A percentile compares a stretch with the other conserved stretches of the same genome.
Evolutionary conservation across 2,888 invertebrate genomes (phyloP).

Genomic region (Dermolepida albohirtum): DNA sequence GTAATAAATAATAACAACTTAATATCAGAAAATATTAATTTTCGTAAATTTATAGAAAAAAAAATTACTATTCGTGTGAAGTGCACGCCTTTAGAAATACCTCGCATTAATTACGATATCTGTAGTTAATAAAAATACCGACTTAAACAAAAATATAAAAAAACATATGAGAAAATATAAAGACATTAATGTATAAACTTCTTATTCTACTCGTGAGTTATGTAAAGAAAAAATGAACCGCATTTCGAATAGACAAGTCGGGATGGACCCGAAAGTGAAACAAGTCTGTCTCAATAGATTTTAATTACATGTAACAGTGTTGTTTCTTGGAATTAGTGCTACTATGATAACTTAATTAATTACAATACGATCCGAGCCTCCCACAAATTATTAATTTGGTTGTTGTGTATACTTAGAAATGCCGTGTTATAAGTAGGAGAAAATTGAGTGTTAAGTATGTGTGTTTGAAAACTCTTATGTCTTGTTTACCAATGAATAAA

Average conservation of each 20-base stretch:
- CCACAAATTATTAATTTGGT: conserved; percentile 35
- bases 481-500: no score
- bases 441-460: neutral
- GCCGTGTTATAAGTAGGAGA: conserved; percentile 8
- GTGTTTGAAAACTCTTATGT: no score
- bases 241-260: conserved; percentile 9
- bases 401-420: conserved; percentile 25
- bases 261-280: conserved; percentile 29
- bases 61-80: no score
- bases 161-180: no score
- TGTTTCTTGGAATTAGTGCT: conserved; percentile 26
- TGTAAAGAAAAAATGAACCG: neutral
- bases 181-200: neutral
- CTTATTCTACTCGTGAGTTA: neutral
- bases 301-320: conserved; percentile 35
- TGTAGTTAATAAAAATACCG: no score
- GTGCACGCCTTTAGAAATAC: no score
- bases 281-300: conserved; percentile 31
- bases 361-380: conserved; percentile 24
- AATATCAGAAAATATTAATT: no score
- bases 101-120: no score
- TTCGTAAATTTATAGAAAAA: no score
- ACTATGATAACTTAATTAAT: conserved; percentile 40
- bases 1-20: no score
- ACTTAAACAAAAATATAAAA: no score